phyloP scores from a whole-genome alignment of 2,113 vertebrate genomes.

The Camarhynchus parvulus region DNA sequence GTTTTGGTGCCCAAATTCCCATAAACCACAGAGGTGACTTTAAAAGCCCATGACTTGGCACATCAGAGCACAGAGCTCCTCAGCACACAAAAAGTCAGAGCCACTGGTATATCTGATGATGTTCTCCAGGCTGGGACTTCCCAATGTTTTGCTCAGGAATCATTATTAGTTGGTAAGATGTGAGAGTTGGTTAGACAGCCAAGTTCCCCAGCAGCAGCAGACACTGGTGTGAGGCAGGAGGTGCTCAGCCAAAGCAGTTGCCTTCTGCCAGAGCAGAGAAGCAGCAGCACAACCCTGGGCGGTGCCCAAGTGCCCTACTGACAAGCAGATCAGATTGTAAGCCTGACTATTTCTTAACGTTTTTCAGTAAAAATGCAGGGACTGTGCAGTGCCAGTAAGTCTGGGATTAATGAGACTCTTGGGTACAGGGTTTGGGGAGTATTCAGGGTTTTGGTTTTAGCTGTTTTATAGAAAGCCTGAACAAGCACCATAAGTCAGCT shows the following conservation, averaged over 20 bases:
- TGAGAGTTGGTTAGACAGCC: background rate
- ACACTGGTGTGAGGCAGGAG: rapidly evolving
- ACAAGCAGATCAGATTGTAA: background rate
- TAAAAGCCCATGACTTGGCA: background rate
- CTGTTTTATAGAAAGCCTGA: slow-evolving; percentile 30
- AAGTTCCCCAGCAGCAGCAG: background rate
- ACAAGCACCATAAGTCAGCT: slow-evolving; percentile 15
- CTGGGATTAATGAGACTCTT: background rate
- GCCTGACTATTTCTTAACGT: background rate
- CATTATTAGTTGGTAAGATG: background rate
- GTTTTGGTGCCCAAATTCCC: background rate
- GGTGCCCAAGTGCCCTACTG: background rate
- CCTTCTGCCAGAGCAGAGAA: background rate
- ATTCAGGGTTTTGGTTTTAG: background rate
- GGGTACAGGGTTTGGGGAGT: background rate
- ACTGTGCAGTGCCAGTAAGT: background rate
- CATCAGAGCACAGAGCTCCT: background rate
- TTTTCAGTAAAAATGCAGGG: background rate
- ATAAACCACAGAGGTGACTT: background rate
- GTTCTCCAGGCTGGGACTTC: background rate
- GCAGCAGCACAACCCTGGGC: background rate
- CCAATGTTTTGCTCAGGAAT: background rate
- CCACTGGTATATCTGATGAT: background rate
- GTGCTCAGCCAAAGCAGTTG: background rate
- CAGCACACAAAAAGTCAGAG: background rate